phyloP scores from a whole-genome alignment of 23 tunicate genomes.

The Halocynthia roretzi region DNA sequence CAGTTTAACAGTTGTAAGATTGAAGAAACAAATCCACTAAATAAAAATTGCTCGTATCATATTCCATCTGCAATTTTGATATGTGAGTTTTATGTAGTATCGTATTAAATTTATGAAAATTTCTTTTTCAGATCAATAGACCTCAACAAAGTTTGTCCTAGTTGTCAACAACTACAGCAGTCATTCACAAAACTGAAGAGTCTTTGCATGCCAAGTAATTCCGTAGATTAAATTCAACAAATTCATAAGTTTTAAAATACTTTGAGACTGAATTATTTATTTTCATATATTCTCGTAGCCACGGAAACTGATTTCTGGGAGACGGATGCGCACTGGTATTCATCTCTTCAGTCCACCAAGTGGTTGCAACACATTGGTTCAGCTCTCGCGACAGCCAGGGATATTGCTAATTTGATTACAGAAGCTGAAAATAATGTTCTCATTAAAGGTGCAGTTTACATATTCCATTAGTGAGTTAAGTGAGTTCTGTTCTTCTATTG shows the following conservation, averaged over 20 bases:
- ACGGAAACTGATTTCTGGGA: constrained; percentile 48
- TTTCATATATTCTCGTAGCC: constrained; percentile 5
- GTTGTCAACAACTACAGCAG: constrained; percentile 42
- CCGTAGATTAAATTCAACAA: not conserved
- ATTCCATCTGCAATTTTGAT: no score
- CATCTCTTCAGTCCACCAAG: constrained; percentile 32
- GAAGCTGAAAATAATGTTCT: constrained; percentile 36
- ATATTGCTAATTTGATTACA: constrained; percentile 25
- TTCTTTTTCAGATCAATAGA: constrained; percentile 36
- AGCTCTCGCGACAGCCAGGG: constrained; percentile 29
- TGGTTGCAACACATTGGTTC: constrained; percentile 66
- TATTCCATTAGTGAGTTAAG: no score
- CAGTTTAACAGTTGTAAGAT: no score
- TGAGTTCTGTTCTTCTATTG: no score
- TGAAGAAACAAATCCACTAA: no score
- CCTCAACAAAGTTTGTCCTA: constrained; percentile 33
- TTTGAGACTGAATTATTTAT: no score
- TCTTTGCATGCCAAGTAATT: constrained; percentile 51
- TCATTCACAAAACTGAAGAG: constrained; percentile 29
- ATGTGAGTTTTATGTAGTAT: no score
- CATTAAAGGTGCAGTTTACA: constrained; percentile 25
- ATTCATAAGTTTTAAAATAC: no score
- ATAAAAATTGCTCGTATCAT: no score
- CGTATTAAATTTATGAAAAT: no score
- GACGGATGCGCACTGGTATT: constrained; percentile 45